Evolutionary conservation across 2,113 vertebrate genomes (phyloP).

Genomic region (Holacanthus passer): DNA sequence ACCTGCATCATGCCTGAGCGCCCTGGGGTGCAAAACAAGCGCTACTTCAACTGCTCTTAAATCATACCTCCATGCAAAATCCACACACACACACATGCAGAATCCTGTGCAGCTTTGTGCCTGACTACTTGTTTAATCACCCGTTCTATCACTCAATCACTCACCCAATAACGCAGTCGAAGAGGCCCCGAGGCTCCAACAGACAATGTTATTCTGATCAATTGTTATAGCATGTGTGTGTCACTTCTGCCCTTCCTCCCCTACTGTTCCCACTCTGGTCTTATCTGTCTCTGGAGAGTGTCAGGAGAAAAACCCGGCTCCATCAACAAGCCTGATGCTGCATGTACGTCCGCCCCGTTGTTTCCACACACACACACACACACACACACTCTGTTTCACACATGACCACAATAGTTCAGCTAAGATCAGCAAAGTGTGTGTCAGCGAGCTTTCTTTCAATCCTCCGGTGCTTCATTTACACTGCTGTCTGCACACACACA

Average conservation of each 20-base stretch:
- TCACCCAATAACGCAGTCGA: constrained; percentile 46
- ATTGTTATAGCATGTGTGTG: constrained; percentile 45
- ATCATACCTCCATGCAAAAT: background rate
- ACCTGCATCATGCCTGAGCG: background rate
- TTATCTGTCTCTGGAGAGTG: constrained; percentile 63
- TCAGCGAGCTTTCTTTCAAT: constrained; percentile 49
- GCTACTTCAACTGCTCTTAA: background rate
- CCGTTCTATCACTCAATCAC: constrained; percentile 34
- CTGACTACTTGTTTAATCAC: constrained; percentile 48
- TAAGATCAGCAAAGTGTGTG: constrained; percentile 51
- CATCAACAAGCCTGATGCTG: constrained; percentile 45
- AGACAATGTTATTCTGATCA: constrained; percentile 50
- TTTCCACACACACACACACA: constrained; percentile 40
- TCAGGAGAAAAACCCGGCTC: constrained; percentile 33
- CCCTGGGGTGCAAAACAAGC: background rate
- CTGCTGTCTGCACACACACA: constrained; percentile 10
- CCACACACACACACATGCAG: constrained; percentile 20
- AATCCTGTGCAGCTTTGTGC: constrained; percentile 19
- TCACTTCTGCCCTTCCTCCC: constrained; percentile 51
- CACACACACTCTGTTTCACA: constrained; percentile 30
- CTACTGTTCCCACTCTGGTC: constrained; percentile 43
- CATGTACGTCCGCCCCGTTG: constrained; percentile 18
- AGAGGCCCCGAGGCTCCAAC: constrained; percentile 35
- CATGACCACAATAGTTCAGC: constrained; percentile 36
- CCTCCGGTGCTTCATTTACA: constrained; percentile 60